Percentiles rank a stretch among this genome's conserved stretches.
Evolutionary conservation across 2,888 invertebrate species (phyloP).

Genomic region (Drosophila koepferae): DNA sequence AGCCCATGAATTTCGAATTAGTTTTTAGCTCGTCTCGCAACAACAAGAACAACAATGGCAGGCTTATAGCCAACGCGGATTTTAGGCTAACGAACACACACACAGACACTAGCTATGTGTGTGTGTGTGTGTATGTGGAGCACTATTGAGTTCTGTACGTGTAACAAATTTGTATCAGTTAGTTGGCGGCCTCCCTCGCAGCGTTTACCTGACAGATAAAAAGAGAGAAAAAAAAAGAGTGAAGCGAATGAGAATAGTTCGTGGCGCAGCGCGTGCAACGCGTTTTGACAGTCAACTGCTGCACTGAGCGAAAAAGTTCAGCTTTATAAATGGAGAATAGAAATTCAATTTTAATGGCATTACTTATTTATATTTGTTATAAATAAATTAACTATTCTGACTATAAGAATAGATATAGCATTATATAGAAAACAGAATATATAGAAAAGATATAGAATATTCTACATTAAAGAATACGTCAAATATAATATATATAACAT

Average conservation of each 20-base stretch:
- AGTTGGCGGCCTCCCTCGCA: constrained; percentile 49
- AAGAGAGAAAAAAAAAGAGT: constrained; percentile 3
- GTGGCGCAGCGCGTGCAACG: constrained; percentile 41
- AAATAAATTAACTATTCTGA: no score
- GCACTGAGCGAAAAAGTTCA: constrained; percentile 26
- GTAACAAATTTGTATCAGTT: constrained; percentile 80
- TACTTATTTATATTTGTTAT: no score
- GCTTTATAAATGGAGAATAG: background rate
- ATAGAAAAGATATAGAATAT: no score
- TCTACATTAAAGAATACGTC: no score
- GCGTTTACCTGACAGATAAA: constrained; percentile 45
- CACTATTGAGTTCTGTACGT: constrained; percentile 59
- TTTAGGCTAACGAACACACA: constrained; percentile 77
- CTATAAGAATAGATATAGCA: no score
- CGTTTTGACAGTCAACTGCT: constrained; percentile 34
- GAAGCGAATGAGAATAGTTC: constrained; percentile 37
- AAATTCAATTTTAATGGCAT: no score
- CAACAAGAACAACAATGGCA: constrained; percentile 43
- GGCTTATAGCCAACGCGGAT: constrained; percentile 67
- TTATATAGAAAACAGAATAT: no score
- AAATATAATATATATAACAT: no score
- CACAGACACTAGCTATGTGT: constrained; percentile 3
- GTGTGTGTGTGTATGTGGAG: constrained; percentile 2
- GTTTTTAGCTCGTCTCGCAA: constrained; percentile 65
- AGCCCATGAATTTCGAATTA: constrained; percentile 84